Base-by-base conservation (phyloP, 1,140 invertebrate genomes). In the Pinna nobilis region DNA sequence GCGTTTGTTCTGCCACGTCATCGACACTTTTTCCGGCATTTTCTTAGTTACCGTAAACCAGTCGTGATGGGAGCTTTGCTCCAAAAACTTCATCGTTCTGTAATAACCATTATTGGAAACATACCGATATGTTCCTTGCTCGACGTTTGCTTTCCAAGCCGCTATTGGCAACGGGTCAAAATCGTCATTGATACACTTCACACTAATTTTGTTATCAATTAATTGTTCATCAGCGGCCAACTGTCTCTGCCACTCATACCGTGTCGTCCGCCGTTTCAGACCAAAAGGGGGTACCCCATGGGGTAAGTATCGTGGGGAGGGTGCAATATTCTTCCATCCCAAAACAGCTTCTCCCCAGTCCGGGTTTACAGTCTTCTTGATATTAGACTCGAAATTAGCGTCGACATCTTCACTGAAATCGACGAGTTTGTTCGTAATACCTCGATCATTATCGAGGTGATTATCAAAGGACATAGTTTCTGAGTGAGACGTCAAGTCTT, bases 91-190 rank as follows among this genome's bases (percentile, higher is more conserved):
- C 4, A 74, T 63, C 28, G 71, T 79, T 55, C 83, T 63, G 39
- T 85, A 85, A 59, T 75, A 77, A 2, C 82, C 83, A 63, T 85
- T 85, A 57, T 86, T 80, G 25, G 78, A 79, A 32, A 86, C 73
- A 65, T 86, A 86, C 55, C 83, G 72, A 57, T 79, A 86, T 5
- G 85, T 85, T 5, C 78, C 77, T 33, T 83, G 79, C 68, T 86
- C 85, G 9, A 86, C 83, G 59, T 78, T 79, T 20, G 77, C 78
- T 70, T 84, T 83, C 85, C 85, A 86, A 11, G 71, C 37, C 25
- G 79, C 63, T 28, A 78, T 49, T 28, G 70, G 60, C 39, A 63
- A 61, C 20, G 69, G 50, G 33, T 75, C 70, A 49, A 74, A 64
- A 57, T 85, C 80, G 50, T 81, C 82, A 72, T 65, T 66, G 20